Conservation (phyloP, 2,888 invertebrate genomes). For the Apotomis turbidana region DNA sequence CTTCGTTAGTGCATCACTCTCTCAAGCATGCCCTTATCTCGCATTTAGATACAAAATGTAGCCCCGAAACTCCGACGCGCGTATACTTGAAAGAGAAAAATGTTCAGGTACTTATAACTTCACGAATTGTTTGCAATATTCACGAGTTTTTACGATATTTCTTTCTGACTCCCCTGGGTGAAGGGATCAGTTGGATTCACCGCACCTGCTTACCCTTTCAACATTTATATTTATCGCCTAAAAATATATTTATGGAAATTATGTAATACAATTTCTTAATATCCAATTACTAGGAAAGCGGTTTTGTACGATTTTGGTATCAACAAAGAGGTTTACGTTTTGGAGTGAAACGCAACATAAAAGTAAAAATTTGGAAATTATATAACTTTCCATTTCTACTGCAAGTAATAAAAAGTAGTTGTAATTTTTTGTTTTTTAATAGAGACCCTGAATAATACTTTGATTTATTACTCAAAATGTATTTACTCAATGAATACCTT, state of each 20-base stretch:
- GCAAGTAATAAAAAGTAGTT: too few relatives aligned
- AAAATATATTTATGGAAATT: conserved; percentile 53
- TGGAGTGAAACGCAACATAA: not conserved
- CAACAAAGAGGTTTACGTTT: not conserved
- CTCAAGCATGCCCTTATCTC: conserved; percentile 47
- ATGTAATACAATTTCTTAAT: conserved; percentile 29
- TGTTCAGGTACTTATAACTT: conserved; percentile 64
- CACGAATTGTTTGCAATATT: conserved; percentile 68
- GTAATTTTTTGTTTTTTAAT: too few relatives aligned
- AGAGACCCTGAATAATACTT: too few relatives aligned
- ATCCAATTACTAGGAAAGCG: conserved; percentile 25
- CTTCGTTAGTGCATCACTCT: conserved; percentile 53
- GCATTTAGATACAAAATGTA: conserved; percentile 51
- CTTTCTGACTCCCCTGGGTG: conserved; percentile 60
- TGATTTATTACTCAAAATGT: too few relatives aligned
- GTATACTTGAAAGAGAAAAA: conserved; percentile 61
- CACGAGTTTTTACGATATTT: conserved; percentile 73
- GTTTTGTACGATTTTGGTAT: conserved; percentile 16
- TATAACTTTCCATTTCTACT: too few relatives aligned
- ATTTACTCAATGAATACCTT: too few relatives aligned
- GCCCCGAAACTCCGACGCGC: conserved; percentile 47
- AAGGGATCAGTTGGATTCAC: conserved; percentile 65
- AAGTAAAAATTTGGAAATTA: not conserved
- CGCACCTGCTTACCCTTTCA: conserved; percentile 71
- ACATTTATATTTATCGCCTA: conserved; percentile 62